These are phyloP conservation scores for Trilocha varians DNA, from an alignment of 2,888 invertebrate genomes.

Conservation along the genomic window DNA sequence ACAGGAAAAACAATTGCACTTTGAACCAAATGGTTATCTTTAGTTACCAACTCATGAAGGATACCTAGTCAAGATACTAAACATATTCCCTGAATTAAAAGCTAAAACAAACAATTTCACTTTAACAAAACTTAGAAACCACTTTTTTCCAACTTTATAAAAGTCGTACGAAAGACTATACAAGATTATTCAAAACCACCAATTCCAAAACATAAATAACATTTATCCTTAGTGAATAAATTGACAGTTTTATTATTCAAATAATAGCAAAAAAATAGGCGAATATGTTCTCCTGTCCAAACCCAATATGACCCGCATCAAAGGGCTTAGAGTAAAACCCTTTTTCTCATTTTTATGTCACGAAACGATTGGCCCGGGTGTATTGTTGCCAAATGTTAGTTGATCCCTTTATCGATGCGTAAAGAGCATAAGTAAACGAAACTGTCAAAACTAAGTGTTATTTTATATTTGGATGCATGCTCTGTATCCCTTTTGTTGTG, in stretches of 20 bases:
- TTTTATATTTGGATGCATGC: neutral
- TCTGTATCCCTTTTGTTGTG: no score
- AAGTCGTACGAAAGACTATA: neutral
- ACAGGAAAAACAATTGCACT: no score
- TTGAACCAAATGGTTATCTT: no score
- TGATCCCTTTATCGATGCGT: conserved; percentile 46
- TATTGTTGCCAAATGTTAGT: conserved; percentile 61
- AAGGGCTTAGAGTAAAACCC: conserved; percentile 63
- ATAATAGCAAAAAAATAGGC: conserved; percentile 61
- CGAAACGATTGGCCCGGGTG: conserved; percentile 61
- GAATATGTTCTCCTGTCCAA: conserved; percentile 61
- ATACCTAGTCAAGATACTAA: no score
- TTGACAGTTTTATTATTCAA: conserved; percentile 66
- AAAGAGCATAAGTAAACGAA: conserved; percentile 18
- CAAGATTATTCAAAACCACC: neutral
- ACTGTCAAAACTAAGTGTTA: neutral
- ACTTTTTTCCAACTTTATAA: neutral
- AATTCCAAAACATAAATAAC: conserved; percentile 33
- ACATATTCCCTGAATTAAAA: no score
- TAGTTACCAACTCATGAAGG: no score
- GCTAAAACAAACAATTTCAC: no score
- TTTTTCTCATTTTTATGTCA: conserved; percentile 66
- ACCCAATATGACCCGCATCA: conserved; percentile 69
- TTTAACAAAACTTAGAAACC: no score
- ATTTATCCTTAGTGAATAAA: conserved; percentile 44